A percentile compares a stretch with the other conserved stretches of the same genome.
Evolutionary conservation across 2,113 vertebrate species (phyloP).

Genomic region (rabbit (Oryctolagus cuniculus)): mOryCun1.1 NC_091440.1:95731001-95731500

Average conservation of each 20-base stretch:
- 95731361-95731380: too few species aligned
- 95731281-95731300: neutral
- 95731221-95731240: neutral
- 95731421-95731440: neutral
- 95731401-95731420: neutral
- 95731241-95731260: neutral
- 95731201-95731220: neutral
- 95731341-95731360: neutral
- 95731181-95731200: neutral
- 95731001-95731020: neutral
- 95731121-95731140: neutral
- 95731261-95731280: neutral
- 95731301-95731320: neutral
- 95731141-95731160: neutral
- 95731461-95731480: neutral
- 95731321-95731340: neutral
- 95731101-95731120: neutral
- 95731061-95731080: neutral
- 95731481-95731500: neutral
- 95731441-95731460: neutral
- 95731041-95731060: neutral
- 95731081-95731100: neutral
- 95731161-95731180: neutral
- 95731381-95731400: too few species aligned
- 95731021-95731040: neutral